phyloP scores from a whole-genome alignment of 2,797 vertebrate genomes.

The Dicrostonyx torquatus region DNA sequence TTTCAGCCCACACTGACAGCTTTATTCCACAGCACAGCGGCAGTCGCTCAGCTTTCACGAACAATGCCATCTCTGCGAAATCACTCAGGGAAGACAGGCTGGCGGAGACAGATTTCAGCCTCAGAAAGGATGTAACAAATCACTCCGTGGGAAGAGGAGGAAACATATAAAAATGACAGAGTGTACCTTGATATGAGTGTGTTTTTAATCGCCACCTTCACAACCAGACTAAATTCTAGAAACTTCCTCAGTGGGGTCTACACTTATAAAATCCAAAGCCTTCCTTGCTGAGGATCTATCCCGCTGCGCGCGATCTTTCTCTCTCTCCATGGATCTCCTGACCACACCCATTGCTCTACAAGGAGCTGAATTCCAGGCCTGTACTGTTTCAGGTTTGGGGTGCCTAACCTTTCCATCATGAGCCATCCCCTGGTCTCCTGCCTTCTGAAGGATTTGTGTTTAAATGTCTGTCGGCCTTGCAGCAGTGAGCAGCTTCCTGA shows the following conservation, averaged over 20 bases:
- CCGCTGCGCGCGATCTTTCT: neutral
- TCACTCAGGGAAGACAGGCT: slow-evolving; percentile 60
- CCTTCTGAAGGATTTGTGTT: slow-evolving; percentile 48
- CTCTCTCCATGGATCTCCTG: neutral
- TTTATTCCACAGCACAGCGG: slow-evolving; percentile 57
- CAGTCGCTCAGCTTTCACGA: slow-evolving; percentile 60
- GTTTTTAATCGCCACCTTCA: slow-evolving; percentile 69
- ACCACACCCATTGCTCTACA: neutral
- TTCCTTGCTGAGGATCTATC: neutral
- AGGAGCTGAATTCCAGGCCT: neutral
- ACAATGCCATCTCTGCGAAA: slow-evolving; percentile 44
- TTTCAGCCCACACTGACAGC: slow-evolving; percentile 73
- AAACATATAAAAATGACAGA: slow-evolving; percentile 76
- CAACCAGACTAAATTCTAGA: slow-evolving; percentile 62
- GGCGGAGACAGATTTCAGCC: slow-evolving; percentile 64
- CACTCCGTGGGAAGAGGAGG: slow-evolving; percentile 15
- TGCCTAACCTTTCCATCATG: neutral
- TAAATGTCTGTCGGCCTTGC: slow-evolving; percentile 40
- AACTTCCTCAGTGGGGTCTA: neutral
- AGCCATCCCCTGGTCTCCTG: neutral
- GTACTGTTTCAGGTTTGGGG: neutral
- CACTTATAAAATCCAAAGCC: neutral
- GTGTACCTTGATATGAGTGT: slow-evolving; percentile 54
- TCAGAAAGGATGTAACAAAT: slow-evolving; percentile 64
- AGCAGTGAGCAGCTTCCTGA: slow-evolving; percentile 59